Percentiles rank a stretch among this genome's conserved stretches.
phyloP scores from a whole-genome alignment of 1,140 invertebrate genomes.

The Drosophila pseudoananassae region DNA sequence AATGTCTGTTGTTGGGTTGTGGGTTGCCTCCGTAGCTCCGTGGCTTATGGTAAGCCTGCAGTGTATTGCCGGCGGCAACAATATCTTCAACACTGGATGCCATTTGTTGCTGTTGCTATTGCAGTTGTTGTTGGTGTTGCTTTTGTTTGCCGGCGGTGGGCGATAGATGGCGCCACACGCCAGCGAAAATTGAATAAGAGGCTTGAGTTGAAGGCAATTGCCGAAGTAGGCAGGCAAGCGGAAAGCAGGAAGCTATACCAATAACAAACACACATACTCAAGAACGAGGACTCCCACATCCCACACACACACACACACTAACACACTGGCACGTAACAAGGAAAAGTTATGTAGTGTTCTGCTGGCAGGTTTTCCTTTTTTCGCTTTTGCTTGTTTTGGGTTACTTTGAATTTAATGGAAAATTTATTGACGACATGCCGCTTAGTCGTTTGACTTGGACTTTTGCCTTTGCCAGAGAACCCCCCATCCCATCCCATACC shows the following conservation, averaged over 20 bases:
- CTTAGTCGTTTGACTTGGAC: slow-evolving; percentile 81
- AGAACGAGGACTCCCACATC: slow-evolving; percentile 26
- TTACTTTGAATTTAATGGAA: slow-evolving; percentile 81
- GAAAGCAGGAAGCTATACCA: slow-evolving; percentile 72
- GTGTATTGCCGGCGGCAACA: slow-evolving; percentile 65
- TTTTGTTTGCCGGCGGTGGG: slow-evolving; percentile 45
- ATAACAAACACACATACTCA: slow-evolving; percentile 49
- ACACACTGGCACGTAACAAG: slow-evolving; percentile 27
- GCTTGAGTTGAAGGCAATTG: slow-evolving; percentile 58
- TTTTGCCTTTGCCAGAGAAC: slow-evolving; percentile 60
- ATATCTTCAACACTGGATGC: slow-evolving; percentile 55
- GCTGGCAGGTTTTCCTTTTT: slow-evolving; percentile 58
- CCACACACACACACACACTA: slow-evolving; percentile 17
- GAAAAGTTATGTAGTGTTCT: slow-evolving; percentile 79
- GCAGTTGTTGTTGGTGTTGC: slow-evolving; percentile 22
- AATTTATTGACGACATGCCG: slow-evolving; percentile 81
- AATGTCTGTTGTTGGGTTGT: slow-evolving; percentile 30
- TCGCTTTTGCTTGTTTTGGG: slow-evolving; percentile 64
- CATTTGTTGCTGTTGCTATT: slow-evolving; percentile 42
- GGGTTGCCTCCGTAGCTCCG: slow-evolving; percentile 35
- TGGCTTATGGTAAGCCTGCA: slow-evolving; percentile 75
- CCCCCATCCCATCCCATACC: neutral
- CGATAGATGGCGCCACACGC: slow-evolving; percentile 78
- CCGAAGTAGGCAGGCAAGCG: slow-evolving; percentile 49
- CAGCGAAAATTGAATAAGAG: slow-evolving; percentile 77